Percentiles rank a stretch among this genome's conserved stretches.
Conservation (phyloP, 2,888 invertebrate species). For the Dioctria rufipes region DNA sequence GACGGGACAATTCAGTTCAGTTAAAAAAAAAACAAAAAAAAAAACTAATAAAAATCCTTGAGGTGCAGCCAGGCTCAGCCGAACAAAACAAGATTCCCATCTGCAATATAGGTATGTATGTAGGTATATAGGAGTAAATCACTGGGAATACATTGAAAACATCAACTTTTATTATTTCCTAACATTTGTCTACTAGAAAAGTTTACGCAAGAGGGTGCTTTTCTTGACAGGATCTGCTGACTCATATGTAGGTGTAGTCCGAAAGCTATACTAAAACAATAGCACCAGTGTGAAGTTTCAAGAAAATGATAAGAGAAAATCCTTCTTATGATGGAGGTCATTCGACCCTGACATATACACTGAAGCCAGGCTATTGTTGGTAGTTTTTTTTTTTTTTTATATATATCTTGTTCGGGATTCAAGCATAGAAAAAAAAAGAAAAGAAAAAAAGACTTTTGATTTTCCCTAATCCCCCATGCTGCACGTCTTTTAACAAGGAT, state of each 20-base stretch:
- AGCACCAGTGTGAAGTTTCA: background rate
- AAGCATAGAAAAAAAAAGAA: background rate
- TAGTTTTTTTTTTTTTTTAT: background rate
- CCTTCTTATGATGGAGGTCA: slow-evolving; percentile 40
- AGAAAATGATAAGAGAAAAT: slow-evolving; percentile 33
- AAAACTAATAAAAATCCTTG: background rate
- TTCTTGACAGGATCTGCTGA: background rate
- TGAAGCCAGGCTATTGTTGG: background rate
- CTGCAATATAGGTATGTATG: no score
- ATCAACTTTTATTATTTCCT: slow-evolving; percentile 37
- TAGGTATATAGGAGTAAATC: background rate
- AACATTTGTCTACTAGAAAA: slow-evolving; percentile 9
- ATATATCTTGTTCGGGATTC: slow-evolving; percentile 22
- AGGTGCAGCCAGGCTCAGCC: background rate
- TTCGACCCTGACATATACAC: slow-evolving; percentile 38
- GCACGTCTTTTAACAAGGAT: slow-evolving; percentile 5
- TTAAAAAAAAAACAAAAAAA: background rate
- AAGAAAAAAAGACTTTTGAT: background rate
- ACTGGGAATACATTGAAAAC: slow-evolving; percentile 28
- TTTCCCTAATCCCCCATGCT: background rate
- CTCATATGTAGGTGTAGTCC: background rate
- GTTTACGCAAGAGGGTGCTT: background rate
- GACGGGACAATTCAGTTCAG: slow-evolving; percentile 49
- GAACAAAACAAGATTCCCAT: background rate
- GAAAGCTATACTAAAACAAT: slow-evolving; percentile 25